Evolutionary conservation across 2,888 invertebrate genomes (phyloP).

Genomic region (Drosophila robusta): DNA sequence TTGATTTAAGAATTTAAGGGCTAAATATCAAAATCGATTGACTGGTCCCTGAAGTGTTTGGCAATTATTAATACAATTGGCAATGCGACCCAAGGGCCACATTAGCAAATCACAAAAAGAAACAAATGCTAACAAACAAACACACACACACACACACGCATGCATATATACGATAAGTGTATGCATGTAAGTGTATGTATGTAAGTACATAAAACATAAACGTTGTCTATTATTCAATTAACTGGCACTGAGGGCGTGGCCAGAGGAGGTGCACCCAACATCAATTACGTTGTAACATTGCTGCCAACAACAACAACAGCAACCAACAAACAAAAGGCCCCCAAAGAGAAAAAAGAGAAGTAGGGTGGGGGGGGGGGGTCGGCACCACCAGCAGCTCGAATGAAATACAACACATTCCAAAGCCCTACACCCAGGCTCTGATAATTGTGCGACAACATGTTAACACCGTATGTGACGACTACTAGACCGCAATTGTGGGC

Average conservation of each 20-base stretch:
- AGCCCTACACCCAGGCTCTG: constrained; percentile 36
- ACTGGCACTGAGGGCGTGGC: constrained; percentile 61
- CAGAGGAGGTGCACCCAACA: constrained; percentile 42
- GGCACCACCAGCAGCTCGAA: constrained; percentile 2
- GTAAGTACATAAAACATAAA: constrained; percentile 68
- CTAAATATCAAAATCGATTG: not conserved
- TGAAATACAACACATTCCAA: constrained; percentile 16
- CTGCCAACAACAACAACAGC: constrained; percentile 43
- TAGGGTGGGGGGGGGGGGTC: not conserved
- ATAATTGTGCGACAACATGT: constrained; percentile 78
- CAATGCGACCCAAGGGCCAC: constrained; percentile 39
- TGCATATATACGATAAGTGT: constrained; percentile 3
- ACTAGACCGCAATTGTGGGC: constrained; percentile 45
- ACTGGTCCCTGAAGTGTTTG: not conserved
- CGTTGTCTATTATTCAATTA: constrained; percentile 74
- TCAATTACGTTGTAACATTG: constrained; percentile 72
- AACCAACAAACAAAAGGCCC: constrained; percentile 43
- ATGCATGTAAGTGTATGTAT: constrained; percentile 15
- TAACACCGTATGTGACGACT: constrained; percentile 62
- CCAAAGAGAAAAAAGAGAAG: constrained; percentile 1
- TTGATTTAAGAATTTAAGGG: too few species aligned
- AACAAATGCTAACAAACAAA: constrained; percentile 2
- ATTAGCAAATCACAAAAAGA: constrained; percentile 53
- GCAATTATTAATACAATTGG: not conserved
- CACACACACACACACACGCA: constrained; percentile 9